Conservation (phyloP, 2,888 invertebrate species). For the Agrilus cyanescens region DNA sequence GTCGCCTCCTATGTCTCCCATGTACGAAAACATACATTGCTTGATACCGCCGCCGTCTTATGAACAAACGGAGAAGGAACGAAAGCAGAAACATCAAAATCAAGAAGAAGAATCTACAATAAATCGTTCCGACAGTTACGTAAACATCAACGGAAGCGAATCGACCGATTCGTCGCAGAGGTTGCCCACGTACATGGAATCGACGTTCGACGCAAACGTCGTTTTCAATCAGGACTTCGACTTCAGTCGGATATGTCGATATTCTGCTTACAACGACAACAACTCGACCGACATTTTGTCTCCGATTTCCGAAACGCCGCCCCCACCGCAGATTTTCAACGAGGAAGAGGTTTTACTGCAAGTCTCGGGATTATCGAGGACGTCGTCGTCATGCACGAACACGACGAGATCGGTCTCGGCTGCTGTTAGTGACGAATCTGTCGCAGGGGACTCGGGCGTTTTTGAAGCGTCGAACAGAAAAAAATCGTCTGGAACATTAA, state of each 20-base stretch:
- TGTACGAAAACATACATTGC: slow-evolving; percentile 42
- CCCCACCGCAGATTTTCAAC: slow-evolving; percentile 42
- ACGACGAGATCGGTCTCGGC: slow-evolving; percentile 88
- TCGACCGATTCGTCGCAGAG: slow-evolving; percentile 19
- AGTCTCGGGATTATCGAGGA: slow-evolving; percentile 31
- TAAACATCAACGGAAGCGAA: slow-evolving; percentile 13
- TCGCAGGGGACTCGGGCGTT: slow-evolving; percentile 89
- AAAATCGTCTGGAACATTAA: slow-evolving; percentile 27
- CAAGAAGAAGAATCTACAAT: slow-evolving; percentile 26
- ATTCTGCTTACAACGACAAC: slow-evolving; percentile 30
- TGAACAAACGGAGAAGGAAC: slow-evolving; percentile 56
- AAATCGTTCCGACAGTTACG: too few relatives aligned
- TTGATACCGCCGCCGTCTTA: slow-evolving; percentile 49
- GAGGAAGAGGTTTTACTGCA: slow-evolving; percentile 28
- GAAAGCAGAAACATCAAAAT: slow-evolving; percentile 34
- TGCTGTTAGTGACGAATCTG: slow-evolving; percentile 93
- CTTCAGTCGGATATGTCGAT: slow-evolving; percentile 39
- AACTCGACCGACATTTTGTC: slow-evolving; percentile 49
- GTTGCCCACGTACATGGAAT: slow-evolving; percentile 27
- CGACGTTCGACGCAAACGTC: slow-evolving; percentile 28
- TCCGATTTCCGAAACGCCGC: slow-evolving; percentile 78
- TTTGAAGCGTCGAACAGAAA: slow-evolving; percentile 75
- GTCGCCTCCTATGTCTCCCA: slow-evolving; percentile 73
- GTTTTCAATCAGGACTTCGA: slow-evolving; percentile 49
- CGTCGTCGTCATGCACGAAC: slow-evolving; percentile 44